Conservation (phyloP, 2,113 vertebrate species). For the Candoia aspera region DNA sequence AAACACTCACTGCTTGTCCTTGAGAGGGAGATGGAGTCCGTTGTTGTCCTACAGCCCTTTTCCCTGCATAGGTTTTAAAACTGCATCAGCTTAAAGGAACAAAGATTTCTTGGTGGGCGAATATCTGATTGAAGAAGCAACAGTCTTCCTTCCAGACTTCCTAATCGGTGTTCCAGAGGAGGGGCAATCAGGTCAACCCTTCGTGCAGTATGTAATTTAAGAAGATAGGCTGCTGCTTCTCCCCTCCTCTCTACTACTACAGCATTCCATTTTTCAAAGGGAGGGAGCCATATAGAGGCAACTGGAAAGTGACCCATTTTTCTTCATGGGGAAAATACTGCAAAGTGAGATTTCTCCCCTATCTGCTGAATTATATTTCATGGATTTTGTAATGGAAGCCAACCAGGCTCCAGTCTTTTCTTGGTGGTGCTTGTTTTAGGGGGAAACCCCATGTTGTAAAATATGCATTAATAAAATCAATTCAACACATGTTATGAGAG, state of each 20-base stretch:
- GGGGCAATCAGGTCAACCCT: slow-evolving; percentile 49
- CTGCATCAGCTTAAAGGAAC: slow-evolving; percentile 57
- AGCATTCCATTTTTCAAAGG: slow-evolving; percentile 60
- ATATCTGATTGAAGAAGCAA: slow-evolving; percentile 56
- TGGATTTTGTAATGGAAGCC: slow-evolving; percentile 45
- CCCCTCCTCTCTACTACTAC: slow-evolving; percentile 26
- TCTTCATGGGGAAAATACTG: slow-evolving; percentile 43
- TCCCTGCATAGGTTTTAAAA: slow-evolving; percentile 61
- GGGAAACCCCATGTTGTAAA: slow-evolving; percentile 60
- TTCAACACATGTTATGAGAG: slow-evolving; percentile 31
- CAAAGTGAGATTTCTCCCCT: slow-evolving; percentile 36
- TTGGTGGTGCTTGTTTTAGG: slow-evolving; percentile 54
- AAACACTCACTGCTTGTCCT: slow-evolving; percentile 60
- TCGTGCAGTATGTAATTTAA: slow-evolving; percentile 46
- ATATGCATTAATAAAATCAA: slow-evolving; percentile 64
- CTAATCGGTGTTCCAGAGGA: slow-evolving; percentile 49
- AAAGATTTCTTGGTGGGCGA: slow-evolving; percentile 49
- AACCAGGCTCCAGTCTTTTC: slow-evolving; percentile 49
- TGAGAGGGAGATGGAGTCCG: slow-evolving; percentile 60
- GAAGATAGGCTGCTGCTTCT: slow-evolving; percentile 42
- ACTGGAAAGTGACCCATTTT: slow-evolving; percentile 48
- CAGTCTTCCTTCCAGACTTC: slow-evolving; percentile 55
- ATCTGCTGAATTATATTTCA: slow-evolving; percentile 56
- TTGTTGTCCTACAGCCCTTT: slow-evolving; percentile 64
- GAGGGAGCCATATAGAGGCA: slow-evolving; percentile 53